Evolutionary conservation across 2,113 vertebrate genomes (phyloP).

Genomic region (Talpa occidentalis): DNA sequence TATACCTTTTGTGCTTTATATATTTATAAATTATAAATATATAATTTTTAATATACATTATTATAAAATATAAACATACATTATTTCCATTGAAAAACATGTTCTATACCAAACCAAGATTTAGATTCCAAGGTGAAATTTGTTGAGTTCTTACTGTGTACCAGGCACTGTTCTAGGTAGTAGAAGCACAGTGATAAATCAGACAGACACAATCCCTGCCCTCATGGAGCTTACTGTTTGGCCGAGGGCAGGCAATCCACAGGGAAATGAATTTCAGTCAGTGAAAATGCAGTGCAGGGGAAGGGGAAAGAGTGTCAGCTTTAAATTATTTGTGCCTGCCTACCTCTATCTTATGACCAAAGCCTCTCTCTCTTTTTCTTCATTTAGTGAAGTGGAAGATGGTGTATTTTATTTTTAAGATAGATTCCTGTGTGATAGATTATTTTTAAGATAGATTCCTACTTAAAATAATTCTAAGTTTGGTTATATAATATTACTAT

Average conservation of each 20-base stretch:
- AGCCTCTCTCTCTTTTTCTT: background rate
- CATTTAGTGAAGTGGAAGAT: background rate
- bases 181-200: background rate
- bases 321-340: background rate
- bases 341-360: background rate
- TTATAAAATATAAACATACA: too few relatives aligned
- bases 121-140: background rate
- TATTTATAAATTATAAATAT: background rate
- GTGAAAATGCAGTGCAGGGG: background rate
- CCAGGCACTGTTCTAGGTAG: background rate
- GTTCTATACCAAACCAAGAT: background rate
- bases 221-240: background rate
- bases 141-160: background rate
- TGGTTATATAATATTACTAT: background rate
- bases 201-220: too few relatives aligned
- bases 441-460: background rate
- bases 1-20: background rate
- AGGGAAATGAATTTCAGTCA: background rate
- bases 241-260: too few relatives aligned
- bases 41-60: too few relatives aligned
- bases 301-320: background rate
- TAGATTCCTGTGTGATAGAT: background rate
- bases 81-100: background rate
- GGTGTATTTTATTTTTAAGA: constrained; percentile 18
- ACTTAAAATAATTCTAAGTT: constrained; percentile 15